Evolutionary conservation across 1,140 invertebrate genomes (phyloP), one percentile per base, ranked within the genome.

Genomic region (Gryon sp.): DNA sequence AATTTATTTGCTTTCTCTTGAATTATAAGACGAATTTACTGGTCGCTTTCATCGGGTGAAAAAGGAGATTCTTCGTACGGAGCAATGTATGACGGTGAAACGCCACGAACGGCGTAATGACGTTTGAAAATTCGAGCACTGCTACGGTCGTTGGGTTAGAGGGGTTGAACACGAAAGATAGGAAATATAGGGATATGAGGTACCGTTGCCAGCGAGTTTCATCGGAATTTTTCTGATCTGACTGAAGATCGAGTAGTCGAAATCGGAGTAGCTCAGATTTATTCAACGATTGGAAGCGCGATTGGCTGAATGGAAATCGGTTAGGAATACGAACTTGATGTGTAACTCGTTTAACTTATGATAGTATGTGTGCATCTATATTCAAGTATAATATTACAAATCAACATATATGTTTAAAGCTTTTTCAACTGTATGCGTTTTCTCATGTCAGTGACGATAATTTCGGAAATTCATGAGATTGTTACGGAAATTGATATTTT

Each of bases 251-350:
- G 62, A 73, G 73, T 68, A 66, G 57, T 52, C 41, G 40, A 74
- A 66, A 73, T 63, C 66, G 16, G 38, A 63, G 52, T 26, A 79
- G 55, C 59, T 78, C 40, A 77, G 75, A 81, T 83, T 81, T 79
- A 82, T 83, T 81, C 80, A 77, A 77, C 78, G 76, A 82, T 81
- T 80, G 70, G 36, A 53, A 68, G 70, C 60, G 50, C 55, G 65
- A 76, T 80, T 79, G 69, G 53, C 55, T 78, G 78, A 79, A 79
- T 79, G 53, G 72, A 53, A 81, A 80, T 82, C 75, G 74, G 20
- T 52, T 50, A 66, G 70, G 57, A 75, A 79, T 55, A 50, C 48
- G 20, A 11, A 32, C 22, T 57, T 69, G 70, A 78, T 59, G 46
- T 55, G 32, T 62, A 73, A 76, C 45, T 34, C 63, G 52, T 75